Conservation (phyloP, 2,113 vertebrate species). For the Stigmatopora argus region DNA sequence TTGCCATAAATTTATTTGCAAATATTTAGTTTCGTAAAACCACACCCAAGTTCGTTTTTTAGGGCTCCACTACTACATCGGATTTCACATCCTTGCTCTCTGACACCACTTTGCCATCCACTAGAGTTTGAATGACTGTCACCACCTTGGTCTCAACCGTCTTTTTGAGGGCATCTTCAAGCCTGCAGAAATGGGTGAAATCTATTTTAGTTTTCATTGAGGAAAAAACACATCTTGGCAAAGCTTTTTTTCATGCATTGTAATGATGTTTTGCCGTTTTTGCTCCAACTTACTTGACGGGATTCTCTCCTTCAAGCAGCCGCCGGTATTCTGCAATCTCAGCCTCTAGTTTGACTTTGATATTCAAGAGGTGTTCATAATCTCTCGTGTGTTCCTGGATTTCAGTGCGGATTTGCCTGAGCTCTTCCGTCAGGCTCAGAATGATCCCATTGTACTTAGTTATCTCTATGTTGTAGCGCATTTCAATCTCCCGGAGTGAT, state of each 20-base stretch:
- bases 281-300: slow-evolving; percentile 61
- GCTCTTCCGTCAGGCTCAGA: slow-evolving; percentile 73
- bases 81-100: slow-evolving; percentile 47
- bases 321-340: slow-evolving; percentile 89
- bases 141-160: slow-evolving; percentile 44
- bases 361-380: slow-evolving; percentile 79
- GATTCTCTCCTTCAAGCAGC: slow-evolving; percentile 78
- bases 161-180: slow-evolving; percentile 36
- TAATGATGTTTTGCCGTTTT: slow-evolving; percentile 29
- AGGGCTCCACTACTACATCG: neutral
- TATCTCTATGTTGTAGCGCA: slow-evolving; percentile 66
- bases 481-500: slow-evolving; percentile 69
- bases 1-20: neutral
- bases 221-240: neutral
- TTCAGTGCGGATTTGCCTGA: slow-evolving; percentile 66
- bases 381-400: slow-evolving; percentile 71
- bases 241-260: slow-evolving; percentile 29
- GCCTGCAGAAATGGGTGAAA: slow-evolving; percentile 20
- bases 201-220: neutral
- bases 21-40: neutral
- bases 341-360: slow-evolving; percentile 88
- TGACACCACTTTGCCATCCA: slow-evolving; percentile 59
- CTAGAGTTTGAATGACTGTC: slow-evolving; percentile 55
- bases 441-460: slow-evolving; percentile 75
- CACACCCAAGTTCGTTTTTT: neutral